These are phyloP conservation scores for Sinella curviseta DNA, from an alignment of 1,140 invertebrate genomes.

Conservation along the genomic window DNA sequence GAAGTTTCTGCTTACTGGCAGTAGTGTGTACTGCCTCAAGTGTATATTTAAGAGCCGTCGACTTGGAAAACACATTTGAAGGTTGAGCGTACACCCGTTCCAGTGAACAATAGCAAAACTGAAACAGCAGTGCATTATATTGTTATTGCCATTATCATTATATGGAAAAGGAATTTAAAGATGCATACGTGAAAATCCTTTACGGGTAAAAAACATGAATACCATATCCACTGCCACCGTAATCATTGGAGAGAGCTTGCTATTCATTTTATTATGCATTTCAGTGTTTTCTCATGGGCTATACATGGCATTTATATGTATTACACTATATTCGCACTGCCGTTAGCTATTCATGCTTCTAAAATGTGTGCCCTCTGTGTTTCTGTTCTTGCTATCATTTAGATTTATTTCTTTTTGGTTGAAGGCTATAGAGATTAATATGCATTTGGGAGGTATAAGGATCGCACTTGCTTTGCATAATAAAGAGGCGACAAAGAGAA, in stretches of 20 bases:
- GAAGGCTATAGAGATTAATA: constrained; percentile 23
- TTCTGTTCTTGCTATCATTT: constrained; percentile 1
- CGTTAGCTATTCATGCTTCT: too few relatives aligned
- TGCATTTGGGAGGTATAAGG: constrained; percentile 22
- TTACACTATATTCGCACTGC: not conserved
- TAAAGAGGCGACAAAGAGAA: constrained; percentile 15
- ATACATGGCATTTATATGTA: not conserved
- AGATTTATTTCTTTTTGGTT: constrained; percentile 16
- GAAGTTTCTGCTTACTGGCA: too few relatives aligned
- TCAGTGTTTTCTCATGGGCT: too few relatives aligned
- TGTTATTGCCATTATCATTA: too few relatives aligned
- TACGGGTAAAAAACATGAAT: too few relatives aligned
- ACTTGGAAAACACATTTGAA: not conserved
- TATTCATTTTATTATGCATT: too few relatives aligned
- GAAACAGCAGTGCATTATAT: too few relatives aligned
- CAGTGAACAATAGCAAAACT: too few relatives aligned
- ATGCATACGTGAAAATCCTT: too few relatives aligned
- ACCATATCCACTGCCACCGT: not conserved
- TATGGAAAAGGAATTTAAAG: too few relatives aligned
- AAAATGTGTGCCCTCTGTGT: not conserved
- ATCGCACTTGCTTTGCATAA: constrained; percentile 19
- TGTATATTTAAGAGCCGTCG: constrained; percentile 8
- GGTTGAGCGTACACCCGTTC: too few relatives aligned
- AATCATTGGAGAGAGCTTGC: too few relatives aligned
- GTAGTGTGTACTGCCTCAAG: not conserved